Evolutionary conservation across 2,797 vertebrate species (phyloP).

Genomic region (Sebastes nivosus): DNA sequence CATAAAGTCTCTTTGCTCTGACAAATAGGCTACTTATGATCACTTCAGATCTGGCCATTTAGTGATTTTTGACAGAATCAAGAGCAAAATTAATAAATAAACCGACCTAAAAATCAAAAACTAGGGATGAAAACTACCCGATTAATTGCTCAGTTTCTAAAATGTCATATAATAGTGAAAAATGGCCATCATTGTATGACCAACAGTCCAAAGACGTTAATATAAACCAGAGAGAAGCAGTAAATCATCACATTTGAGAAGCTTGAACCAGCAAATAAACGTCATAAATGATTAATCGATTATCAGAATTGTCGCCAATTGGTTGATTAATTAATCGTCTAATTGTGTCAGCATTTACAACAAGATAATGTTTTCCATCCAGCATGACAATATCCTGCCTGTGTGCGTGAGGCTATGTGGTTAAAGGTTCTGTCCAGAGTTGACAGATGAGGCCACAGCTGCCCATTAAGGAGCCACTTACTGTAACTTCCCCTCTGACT

Average conservation of each 20-base stretch:
- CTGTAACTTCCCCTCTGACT: constrained; percentile 59
- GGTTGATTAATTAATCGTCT: not conserved
- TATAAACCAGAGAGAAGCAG: not conserved
- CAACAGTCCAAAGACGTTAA: not conserved
- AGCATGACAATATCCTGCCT: not conserved
- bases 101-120: not conserved
- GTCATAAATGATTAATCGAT: not conserved
- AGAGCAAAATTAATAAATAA: too few relatives aligned
- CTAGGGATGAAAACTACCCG: not conserved
- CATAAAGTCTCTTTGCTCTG: too few relatives aligned
- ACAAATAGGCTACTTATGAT: too few relatives aligned
- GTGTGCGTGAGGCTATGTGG: not conserved
- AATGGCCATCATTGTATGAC: too few relatives aligned
- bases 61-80: too few relatives aligned
- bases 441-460: constrained; percentile 70
- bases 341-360: not conserved
- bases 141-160: not conserved
- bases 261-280: not conserved
- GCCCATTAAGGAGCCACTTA: constrained; percentile 71
- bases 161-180: too few relatives aligned
- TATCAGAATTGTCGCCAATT: not conserved
- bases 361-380: not conserved
- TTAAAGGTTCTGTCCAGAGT: constrained; percentile 43
- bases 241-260: not conserved
- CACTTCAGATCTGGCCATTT: too few relatives aligned